Percentiles rank a stretch among this genome's conserved stretches.
These are phyloP conservation scores for Momotus momota DNA, from an alignment of 2,797 vertebrate species.

Conservation along the genomic window DNA sequence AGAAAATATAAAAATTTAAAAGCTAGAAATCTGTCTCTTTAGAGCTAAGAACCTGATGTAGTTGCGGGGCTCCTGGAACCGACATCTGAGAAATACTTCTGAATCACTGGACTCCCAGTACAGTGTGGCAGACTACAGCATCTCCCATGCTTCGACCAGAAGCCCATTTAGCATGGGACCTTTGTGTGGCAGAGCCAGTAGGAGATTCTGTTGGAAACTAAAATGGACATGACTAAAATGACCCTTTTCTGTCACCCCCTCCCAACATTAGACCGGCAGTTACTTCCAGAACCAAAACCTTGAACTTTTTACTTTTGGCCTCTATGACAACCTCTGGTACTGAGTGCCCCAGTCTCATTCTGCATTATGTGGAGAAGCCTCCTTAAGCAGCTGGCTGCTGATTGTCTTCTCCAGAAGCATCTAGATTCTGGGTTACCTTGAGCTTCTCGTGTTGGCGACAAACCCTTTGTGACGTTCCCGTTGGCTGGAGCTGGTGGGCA, in stretches of 20 bases:
- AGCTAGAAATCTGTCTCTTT: not conserved
- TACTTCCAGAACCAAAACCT: not conserved
- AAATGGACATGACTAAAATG: not conserved
- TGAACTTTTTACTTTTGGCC: not conserved
- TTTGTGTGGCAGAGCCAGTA: not conserved
- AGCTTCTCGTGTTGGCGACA: not conserved
- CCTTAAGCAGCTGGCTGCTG: not conserved
- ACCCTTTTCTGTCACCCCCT: not conserved
- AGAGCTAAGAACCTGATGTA: not conserved
- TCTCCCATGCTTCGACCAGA: not conserved
- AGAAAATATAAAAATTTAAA: not conserved
- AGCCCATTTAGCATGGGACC: not conserved
- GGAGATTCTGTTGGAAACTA: not conserved
- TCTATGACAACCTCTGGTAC: not conserved
- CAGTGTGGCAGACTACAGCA: not conserved
- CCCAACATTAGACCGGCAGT: fast-evolving
- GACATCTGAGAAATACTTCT: not conserved
- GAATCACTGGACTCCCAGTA: not conserved
- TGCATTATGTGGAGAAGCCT: not conserved
- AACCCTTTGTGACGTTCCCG: not conserved
- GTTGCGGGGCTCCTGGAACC: not conserved
- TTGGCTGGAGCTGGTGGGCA: not conserved
- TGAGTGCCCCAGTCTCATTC: not conserved
- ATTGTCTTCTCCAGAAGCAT: not conserved
- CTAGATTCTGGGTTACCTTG: fast-evolving